Percentiles rank a stretch among this genome's conserved stretches.
These are phyloP conservation scores for Synaphobranchus kaupii DNA, from an alignment of 2,797 vertebrate genomes.

Conservation along the genomic window DNA sequence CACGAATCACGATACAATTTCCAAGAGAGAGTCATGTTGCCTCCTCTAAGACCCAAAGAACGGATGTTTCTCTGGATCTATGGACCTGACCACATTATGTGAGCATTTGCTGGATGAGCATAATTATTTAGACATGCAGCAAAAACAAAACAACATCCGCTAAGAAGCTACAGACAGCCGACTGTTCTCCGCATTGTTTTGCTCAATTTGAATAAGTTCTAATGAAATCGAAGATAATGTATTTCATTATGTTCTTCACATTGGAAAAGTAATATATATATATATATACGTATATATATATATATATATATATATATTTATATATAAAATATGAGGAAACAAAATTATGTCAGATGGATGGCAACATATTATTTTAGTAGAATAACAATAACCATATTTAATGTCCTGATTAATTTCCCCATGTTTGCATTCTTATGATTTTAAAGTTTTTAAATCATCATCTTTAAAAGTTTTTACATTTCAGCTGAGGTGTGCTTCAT, in stretches of 20 bases:
- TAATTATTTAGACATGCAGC: slow-evolving; percentile 78
- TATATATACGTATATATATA: no score
- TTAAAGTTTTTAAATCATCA: background rate
- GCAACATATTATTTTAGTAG: background rate
- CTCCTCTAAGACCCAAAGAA: background rate
- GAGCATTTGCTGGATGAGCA: slow-evolving; percentile 72
- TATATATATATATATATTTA: no score
- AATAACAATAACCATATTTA: background rate
- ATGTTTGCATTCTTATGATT: background rate
- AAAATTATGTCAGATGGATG: background rate
- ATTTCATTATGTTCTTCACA: background rate
- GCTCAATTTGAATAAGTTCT: background rate
- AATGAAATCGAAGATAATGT: background rate
- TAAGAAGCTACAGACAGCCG: slow-evolving; percentile 48
- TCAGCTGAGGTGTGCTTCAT: background rate
- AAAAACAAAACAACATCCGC: slow-evolving; percentile 74
- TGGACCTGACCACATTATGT: background rate
- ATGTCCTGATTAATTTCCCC: no score
- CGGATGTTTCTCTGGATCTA: background rate
- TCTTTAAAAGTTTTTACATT: no score
- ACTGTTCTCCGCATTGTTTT: background rate
- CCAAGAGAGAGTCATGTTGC: background rate
- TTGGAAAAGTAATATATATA: background rate
- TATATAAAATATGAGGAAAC: background rate
- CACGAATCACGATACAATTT: background rate